These are phyloP conservation scores for Heliconius congener DNA, from an alignment of 1,140 invertebrate species.

Conservation along the genomic window DNA sequence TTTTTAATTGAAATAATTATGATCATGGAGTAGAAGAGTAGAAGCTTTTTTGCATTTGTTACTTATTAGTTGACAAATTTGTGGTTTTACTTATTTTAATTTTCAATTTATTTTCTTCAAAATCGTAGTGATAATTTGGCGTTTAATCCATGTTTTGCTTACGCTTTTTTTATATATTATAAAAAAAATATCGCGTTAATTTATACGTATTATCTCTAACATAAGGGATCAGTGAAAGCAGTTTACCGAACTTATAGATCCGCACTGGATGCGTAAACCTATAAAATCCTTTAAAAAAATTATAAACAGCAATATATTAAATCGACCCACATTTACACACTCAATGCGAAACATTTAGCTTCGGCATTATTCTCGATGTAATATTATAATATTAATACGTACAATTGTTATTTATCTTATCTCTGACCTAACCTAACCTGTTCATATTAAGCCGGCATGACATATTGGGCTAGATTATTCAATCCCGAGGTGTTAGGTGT, in stretches of 20 bases:
- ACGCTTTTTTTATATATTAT: no score
- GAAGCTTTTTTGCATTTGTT: not conserved
- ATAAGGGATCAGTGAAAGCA: no score
- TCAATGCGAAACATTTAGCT: not conserved
- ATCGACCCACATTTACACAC: not conserved
- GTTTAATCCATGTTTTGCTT: no score
- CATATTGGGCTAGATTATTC: slow-evolving; percentile 19
- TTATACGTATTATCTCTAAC: no score
- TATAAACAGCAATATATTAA: not conserved
- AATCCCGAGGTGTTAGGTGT: slow-evolving; percentile 26
- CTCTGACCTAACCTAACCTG: slow-evolving; percentile 22
- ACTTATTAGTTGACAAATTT: not conserved
- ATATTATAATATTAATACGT: slow-evolving; percentile 6
- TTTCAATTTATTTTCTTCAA: no score
- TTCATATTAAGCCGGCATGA: slow-evolving; percentile 11
- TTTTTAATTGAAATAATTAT: not conserved
- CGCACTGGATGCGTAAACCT: no score
- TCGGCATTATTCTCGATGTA: not conserved
- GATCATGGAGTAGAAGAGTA: no score
- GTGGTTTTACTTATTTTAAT: not conserved
- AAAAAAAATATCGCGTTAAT: no score
- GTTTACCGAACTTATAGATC: no score
- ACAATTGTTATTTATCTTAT: slow-evolving; percentile 22
- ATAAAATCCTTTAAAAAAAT: not conserved
- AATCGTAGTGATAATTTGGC: no score